Evolutionary conservation across 2,888 invertebrate genomes (phyloP).

Genomic region (Spicauda simplicius): DNA sequence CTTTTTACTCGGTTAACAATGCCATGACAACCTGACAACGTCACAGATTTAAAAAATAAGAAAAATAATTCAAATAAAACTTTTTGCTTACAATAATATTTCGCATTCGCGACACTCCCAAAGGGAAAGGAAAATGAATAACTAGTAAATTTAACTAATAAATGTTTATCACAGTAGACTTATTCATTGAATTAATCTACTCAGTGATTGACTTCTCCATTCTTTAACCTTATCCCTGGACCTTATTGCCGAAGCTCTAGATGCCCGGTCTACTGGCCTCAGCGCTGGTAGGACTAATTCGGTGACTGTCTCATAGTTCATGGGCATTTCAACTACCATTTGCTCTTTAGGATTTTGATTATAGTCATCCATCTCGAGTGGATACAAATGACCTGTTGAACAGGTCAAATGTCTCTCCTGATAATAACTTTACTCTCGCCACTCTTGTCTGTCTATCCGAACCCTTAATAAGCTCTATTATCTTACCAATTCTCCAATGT

Average conservation of each 20-base stretch:
- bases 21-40: too few species aligned
- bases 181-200: background rate
- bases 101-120: conserved; percentile 18
- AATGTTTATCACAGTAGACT: too few species aligned
- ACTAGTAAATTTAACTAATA: too few species aligned
- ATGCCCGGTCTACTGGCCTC: background rate
- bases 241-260: background rate
- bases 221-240: conserved; percentile 6
- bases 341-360: background rate
- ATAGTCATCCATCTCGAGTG: conserved; percentile 5
- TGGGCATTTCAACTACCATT: too few species aligned
- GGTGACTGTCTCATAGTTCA: too few species aligned
- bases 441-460: conserved; percentile 18
- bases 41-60: too few species aligned
- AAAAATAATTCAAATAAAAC: too few species aligned
- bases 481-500: conserved; percentile 16
- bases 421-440: conserved; percentile 6
- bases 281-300: too few species aligned
- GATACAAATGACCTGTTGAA: conserved; percentile 13
- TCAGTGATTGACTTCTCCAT: conserved; percentile 2
- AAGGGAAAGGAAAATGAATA: background rate
- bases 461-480: conserved; percentile 2
- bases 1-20: background rate
- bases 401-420: conserved; percentile 1
- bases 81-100: too few species aligned